These are phyloP conservation scores for Gallinago jamesoni DNA, from an alignment of 2,113 vertebrate species.

Conservation along the genomic window DNA sequence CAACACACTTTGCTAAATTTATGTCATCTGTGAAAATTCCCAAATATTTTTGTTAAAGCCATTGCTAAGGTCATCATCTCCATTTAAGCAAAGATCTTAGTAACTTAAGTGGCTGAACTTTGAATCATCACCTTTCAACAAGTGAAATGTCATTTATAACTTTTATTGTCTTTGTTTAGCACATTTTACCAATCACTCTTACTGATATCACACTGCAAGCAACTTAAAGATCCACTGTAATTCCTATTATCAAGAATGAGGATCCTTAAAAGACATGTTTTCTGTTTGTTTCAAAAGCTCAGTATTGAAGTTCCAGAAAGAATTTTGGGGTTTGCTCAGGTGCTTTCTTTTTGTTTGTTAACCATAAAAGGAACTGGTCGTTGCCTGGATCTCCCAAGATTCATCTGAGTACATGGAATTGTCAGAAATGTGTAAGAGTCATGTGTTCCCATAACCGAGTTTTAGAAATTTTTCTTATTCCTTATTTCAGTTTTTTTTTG, in stretches of 20 bases:
- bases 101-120: neutral
- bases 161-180: neutral
- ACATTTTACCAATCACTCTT: constrained; percentile 21
- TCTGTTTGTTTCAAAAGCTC: constrained; percentile 56
- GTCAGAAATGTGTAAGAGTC: neutral
- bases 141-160: constrained; percentile 5
- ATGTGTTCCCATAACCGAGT: neutral
- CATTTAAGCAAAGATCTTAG: neutral
- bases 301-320: constrained; percentile 34
- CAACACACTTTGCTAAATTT: neutral
- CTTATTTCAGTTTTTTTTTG: neutral
- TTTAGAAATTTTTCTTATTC: constrained; percentile 21
- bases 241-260: neutral
- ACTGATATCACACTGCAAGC: constrained; percentile 3
- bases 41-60: neutral
- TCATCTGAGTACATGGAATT: constrained; percentile 12
- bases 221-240: constrained; percentile 41
- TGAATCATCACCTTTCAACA: constrained; percentile 24
- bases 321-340: neutral
- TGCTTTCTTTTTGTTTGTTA: neutral
- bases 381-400: neutral
- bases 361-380: constrained; percentile 13
- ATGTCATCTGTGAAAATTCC: neutral
- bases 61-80: neutral
- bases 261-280: constrained; percentile 50